phyloP scores from a whole-genome alignment of 2,888 invertebrate species.

The Schizaphis graminum region DNA sequence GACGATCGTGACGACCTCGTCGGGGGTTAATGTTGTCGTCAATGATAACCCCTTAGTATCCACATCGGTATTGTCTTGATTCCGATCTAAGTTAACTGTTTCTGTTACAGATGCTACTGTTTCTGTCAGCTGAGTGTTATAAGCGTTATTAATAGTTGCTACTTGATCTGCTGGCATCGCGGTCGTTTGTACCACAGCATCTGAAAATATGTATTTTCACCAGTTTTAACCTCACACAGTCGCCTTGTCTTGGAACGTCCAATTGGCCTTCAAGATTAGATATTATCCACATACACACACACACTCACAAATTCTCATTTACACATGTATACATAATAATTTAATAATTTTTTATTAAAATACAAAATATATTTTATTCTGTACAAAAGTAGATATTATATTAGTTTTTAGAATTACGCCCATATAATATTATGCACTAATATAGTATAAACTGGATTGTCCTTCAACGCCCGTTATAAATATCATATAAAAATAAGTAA shows the following conservation, averaged over 20 bases:
- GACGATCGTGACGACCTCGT: conserved; percentile 54
- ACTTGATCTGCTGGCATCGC: conserved; percentile 57
- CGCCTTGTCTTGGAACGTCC: background rate
- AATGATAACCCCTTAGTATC: conserved; percentile 47
- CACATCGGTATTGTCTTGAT: conserved; percentile 60
- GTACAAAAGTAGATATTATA: conserved; percentile 19
- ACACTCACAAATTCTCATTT: background rate
- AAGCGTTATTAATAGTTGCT: conserved; percentile 65
- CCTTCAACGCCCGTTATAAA: background rate
- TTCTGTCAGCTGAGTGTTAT: conserved; percentile 62
- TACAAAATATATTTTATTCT: background rate
- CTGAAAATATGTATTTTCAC: conserved; percentile 57
- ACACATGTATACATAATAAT: background rate
- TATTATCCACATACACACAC: background rate
- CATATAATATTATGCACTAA: background rate
- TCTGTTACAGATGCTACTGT: conserved; percentile 54
- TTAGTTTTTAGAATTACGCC: conserved; percentile 39
- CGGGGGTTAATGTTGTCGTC: conserved; percentile 58
- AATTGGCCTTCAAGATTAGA: conserved; percentile 20
- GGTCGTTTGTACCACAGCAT: conserved; percentile 62
- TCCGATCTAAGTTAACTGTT: conserved; percentile 61
- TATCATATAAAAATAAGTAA: background rate
- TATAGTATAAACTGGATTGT: background rate
- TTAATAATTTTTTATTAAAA: background rate
- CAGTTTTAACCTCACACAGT: conserved; percentile 45